Evolutionary conservation across 1,140 invertebrate species (phyloP).

Genomic region (Araneus ventricosus): DNA sequence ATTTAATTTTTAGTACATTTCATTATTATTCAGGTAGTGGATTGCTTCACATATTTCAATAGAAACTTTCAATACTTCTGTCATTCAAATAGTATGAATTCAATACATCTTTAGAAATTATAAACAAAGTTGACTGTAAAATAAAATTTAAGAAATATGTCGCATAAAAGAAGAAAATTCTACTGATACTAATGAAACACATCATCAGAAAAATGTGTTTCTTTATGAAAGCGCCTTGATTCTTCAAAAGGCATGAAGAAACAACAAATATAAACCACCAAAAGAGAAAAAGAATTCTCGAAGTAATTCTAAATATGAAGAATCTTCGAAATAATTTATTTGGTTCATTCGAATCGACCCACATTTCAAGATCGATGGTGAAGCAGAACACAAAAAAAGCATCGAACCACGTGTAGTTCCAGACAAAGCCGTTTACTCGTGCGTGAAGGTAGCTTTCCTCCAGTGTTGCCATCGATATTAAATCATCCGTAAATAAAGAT

Average conservation of each 20-base stretch:
- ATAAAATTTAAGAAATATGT: too few species aligned
- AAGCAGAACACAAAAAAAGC: not conserved
- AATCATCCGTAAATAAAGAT: slow-evolving; percentile 26
- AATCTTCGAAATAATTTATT: slow-evolving; percentile 27
- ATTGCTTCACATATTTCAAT: too few species aligned
- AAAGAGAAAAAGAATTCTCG: not conserved
- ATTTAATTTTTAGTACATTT: too few species aligned
- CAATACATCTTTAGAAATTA: too few species aligned
- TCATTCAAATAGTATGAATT: too few species aligned
- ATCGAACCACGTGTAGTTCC: slow-evolving; percentile 7
- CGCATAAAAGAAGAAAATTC: too few species aligned
- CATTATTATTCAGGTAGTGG: too few species aligned
- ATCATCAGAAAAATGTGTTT: too few species aligned
- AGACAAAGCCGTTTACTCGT: slow-evolving; percentile 7
- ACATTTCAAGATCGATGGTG: slow-evolving; percentile 3
- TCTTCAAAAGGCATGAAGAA: not conserved
- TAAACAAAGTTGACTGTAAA: too few species aligned
- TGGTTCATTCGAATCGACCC: slow-evolving; percentile 22
- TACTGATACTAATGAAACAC: too few species aligned
- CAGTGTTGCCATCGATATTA: slow-evolving; percentile 21
- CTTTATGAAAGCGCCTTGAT: not conserved
- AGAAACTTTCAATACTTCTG: too few species aligned
- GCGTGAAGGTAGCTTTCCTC: slow-evolving; percentile 7
- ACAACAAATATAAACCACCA: not conserved
- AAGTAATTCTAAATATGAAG: not conserved